A percentile compares a stretch with the other conserved stretches of the same genome.
These are phyloP conservation scores for Enteromius thamalakanensis DNA, from an alignment of 2,797 vertebrate species.

Conservation along the genomic window DNA sequence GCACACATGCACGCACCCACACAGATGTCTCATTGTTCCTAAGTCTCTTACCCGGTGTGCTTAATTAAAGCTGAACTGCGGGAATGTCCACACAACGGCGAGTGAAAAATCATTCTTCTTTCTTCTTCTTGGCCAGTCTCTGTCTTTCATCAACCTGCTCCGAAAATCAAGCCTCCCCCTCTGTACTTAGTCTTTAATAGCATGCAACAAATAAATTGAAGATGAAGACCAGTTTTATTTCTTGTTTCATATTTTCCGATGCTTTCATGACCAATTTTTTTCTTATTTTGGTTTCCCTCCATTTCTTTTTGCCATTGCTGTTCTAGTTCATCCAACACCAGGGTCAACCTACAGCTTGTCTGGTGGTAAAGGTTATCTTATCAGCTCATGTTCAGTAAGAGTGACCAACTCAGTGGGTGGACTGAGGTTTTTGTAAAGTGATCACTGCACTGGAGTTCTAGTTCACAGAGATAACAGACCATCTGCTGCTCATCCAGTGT, in stretches of 20 bases:
- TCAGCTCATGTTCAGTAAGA: slow-evolving; percentile 53
- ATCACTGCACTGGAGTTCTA: slow-evolving; percentile 63
- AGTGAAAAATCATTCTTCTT: slow-evolving; percentile 8
- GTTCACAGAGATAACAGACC: slow-evolving; percentile 76
- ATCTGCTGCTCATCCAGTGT: slow-evolving; percentile 67
- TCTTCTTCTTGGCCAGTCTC: slow-evolving; percentile 64
- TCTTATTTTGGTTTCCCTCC: not conserved
- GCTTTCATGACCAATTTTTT: not conserved
- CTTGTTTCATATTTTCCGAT: slow-evolving; percentile 1
- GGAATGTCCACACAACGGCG: slow-evolving; percentile 53
- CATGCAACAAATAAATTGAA: slow-evolving; percentile 26
- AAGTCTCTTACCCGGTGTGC: slow-evolving; percentile 66
- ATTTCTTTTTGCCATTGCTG: not conserved
- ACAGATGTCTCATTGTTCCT: slow-evolving; percentile 76
- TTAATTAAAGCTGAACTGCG: slow-evolving; percentile 81
- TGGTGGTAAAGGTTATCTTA: slow-evolving; percentile 58
- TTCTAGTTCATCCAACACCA: slow-evolving; percentile 46
- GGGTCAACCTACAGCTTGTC: slow-evolving; percentile 62
- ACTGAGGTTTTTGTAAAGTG: slow-evolving; percentile 55
- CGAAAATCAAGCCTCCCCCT: slow-evolving; percentile 67
- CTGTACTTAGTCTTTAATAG: slow-evolving; percentile 51
- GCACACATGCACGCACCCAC: slow-evolving; percentile 38
- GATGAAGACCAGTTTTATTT: slow-evolving; percentile 33
- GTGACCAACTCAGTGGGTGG: slow-evolving; percentile 59
- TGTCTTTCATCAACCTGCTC: slow-evolving; percentile 75